These are phyloP conservation scores for Heliothis subflexa DNA, from an alignment of 1,140 invertebrate genomes.

Conservation along the genomic window DNA sequence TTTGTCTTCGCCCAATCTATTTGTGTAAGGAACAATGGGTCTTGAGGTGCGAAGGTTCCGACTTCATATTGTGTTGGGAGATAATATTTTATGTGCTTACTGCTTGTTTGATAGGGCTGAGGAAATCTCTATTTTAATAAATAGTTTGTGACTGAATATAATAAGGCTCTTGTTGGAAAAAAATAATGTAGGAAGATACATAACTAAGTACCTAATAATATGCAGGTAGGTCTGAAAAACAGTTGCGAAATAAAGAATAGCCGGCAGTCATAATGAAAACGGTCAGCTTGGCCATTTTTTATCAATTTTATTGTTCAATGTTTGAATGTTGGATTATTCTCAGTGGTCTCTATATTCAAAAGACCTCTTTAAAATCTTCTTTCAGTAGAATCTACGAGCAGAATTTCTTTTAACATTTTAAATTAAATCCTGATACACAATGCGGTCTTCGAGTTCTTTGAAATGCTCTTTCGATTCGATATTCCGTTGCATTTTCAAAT, in stretches of 20 bases:
- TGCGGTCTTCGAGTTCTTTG: slow-evolving; percentile 29
- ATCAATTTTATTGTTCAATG: neutral
- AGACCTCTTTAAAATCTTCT: neutral
- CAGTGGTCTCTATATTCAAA: too few relatives aligned
- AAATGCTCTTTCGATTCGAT: slow-evolving; percentile 35
- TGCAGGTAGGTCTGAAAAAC: too few relatives aligned
- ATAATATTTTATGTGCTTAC: slow-evolving; percentile 3
- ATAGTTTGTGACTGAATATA: too few relatives aligned
- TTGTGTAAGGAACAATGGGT: slow-evolving; percentile 3
- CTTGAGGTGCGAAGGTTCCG: neutral
- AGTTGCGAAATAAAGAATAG: too few relatives aligned
- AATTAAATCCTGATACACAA: slow-evolving; percentile 29
- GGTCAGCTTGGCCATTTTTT: neutral
- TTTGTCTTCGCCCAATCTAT: neutral
- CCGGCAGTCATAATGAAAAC: neutral
- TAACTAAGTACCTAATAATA: too few relatives aligned
- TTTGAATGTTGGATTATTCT: neutral
- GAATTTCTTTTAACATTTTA: slow-evolving; percentile 1
- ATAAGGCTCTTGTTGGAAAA: too few relatives aligned
- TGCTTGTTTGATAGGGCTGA: too few relatives aligned
- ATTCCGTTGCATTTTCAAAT: slow-evolving; percentile 26
- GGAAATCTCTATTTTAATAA: too few relatives aligned
- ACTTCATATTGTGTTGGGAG: slow-evolving; percentile 1
- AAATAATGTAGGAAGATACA: too few relatives aligned
- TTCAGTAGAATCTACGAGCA: neutral